phyloP scores from a whole-genome alignment of 37 sponge, comb jelly and placozoan genomes.

The Spongilla lacustris region DNA sequence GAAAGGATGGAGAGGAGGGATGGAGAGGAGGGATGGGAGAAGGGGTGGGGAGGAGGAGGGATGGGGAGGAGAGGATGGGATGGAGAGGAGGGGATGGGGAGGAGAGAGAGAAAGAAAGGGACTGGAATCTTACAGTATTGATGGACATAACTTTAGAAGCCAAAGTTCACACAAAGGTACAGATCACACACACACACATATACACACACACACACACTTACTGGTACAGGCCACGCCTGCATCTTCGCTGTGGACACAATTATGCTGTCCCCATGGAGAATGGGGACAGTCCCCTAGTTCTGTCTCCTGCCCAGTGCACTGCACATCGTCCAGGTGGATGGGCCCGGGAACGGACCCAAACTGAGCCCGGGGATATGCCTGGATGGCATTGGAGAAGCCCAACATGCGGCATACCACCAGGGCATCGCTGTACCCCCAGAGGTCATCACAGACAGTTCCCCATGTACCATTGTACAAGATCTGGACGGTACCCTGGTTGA shows the following conservation, averaged over 20 bases:
- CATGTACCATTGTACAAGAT: slow-evolving; percentile 39
- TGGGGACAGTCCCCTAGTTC: slow-evolving; percentile 47
- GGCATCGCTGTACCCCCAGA: slow-evolving; percentile 44
- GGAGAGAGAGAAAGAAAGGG: too few relatives aligned
- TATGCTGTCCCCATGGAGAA: slow-evolving; percentile 13
- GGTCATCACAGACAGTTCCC: slow-evolving; percentile 49
- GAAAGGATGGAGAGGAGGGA: too few relatives aligned
- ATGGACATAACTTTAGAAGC: too few relatives aligned
- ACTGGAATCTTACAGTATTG: too few relatives aligned
- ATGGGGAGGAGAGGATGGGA: too few relatives aligned
- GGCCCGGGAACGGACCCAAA: slow-evolving; percentile 31
- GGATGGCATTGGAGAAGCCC: slow-evolving; percentile 33
- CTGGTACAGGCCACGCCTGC: slow-evolving; percentile 48
- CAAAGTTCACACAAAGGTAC: too few relatives aligned
- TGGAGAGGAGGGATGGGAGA: too few relatives aligned
- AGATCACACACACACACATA: not conserved
- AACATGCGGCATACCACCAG: slow-evolving; percentile 50
- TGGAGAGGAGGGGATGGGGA: too few relatives aligned
- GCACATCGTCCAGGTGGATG: slow-evolving; percentile 55
- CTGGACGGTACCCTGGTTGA: slow-evolving; percentile 48
- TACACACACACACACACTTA: not conserved
- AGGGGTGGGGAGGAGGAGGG: too few relatives aligned
- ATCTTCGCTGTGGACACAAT: slow-evolving; percentile 61
- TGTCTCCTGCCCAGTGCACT: slow-evolving; percentile 52
- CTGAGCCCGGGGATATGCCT: not conserved